Conservation (phyloP, 2,113 vertebrate genomes). For the Alectura lathami region DNA sequence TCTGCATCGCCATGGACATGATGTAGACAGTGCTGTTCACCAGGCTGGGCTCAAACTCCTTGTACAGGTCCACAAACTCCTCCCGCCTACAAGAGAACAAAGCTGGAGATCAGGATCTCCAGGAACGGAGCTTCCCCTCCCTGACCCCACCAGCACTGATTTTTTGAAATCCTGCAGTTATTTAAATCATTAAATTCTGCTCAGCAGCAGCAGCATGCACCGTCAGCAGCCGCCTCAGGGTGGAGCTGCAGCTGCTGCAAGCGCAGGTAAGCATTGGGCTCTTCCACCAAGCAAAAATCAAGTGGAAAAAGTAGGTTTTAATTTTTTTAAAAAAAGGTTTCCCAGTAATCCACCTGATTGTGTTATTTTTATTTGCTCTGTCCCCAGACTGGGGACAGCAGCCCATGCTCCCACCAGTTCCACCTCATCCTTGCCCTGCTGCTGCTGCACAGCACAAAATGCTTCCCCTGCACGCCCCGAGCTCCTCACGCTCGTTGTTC, state of each 20-base stretch:
- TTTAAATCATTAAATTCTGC: no score
- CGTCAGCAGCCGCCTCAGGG: no score
- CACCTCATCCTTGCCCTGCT: accelerated
- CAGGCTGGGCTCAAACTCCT: slow-evolving; percentile 94
- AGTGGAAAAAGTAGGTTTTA: background rate
- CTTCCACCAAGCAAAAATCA: background rate
- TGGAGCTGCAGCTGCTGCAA: no score
- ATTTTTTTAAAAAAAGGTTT: background rate
- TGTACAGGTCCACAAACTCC: slow-evolving; percentile 91
- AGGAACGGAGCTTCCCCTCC: accelerated
- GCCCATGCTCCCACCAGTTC: accelerated
- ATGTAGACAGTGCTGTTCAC: slow-evolving; percentile 98
- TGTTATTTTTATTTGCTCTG: background rate
- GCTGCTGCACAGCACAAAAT: accelerated
- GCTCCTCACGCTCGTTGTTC: accelerated
- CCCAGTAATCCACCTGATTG: background rate
- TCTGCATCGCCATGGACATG: slow-evolving; percentile 99
- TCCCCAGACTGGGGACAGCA: background rate
- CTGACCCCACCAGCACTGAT: accelerated
- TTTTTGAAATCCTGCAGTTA: no score
- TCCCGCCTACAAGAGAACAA: slow-evolving; percentile 74
- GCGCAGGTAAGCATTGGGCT: background rate
- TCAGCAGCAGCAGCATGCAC: no score
- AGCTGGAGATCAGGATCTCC: background rate
- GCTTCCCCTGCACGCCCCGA: background rate